Percentiles rank a stretch among this genome's conserved stretches.
Evolutionary conservation across 2,888 invertebrate species (phyloP).

Genomic region (Apoderus coryli): DNA sequence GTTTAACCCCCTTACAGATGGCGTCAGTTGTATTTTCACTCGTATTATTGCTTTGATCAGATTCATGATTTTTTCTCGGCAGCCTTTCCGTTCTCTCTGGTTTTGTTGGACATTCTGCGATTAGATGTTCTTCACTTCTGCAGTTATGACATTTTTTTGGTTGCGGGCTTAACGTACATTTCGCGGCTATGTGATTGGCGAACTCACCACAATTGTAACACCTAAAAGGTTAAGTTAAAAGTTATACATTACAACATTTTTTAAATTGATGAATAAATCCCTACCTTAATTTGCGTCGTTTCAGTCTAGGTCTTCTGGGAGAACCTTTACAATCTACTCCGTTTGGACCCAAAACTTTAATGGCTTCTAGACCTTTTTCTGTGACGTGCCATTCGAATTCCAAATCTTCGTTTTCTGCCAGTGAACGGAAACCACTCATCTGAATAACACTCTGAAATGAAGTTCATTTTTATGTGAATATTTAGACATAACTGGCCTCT

Average conservation of each 20-base stretch:
- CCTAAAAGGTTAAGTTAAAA: conserved; percentile 32
- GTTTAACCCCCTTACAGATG: no score
- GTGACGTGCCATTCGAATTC: conserved; percentile 78
- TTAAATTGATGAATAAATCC: no score
- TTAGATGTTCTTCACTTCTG: conserved; percentile 75
- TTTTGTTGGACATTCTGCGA: conserved; percentile 72
- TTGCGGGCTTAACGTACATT: conserved; percentile 75
- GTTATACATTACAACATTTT: no score
- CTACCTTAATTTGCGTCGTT: no score
- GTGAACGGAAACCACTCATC: conserved; percentile 78
- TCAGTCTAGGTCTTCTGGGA: conserved; percentile 62
- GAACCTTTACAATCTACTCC: conserved; percentile 71
- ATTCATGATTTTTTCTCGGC: no score
- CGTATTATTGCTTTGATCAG: no score
- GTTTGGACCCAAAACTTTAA: conserved; percentile 65
- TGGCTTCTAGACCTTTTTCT: conserved; percentile 77
- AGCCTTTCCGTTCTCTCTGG: conserved; percentile 25
- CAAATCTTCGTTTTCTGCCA: conserved; percentile 78
- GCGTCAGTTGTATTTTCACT: no score
- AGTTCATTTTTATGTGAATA: no score
- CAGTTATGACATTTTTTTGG: conserved; percentile 86
- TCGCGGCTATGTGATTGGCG: conserved; percentile 83
- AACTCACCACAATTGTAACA: conserved; percentile 92
- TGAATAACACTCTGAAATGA: conserved; percentile 68
- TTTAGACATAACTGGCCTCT: no score